A percentile compares a stretch with the other conserved stretches of the same genome.
These are phyloP conservation scores for Microcebus murinus DNA, from an alignment of 2,113 vertebrate species.

Conservation along the genomic window DNA sequence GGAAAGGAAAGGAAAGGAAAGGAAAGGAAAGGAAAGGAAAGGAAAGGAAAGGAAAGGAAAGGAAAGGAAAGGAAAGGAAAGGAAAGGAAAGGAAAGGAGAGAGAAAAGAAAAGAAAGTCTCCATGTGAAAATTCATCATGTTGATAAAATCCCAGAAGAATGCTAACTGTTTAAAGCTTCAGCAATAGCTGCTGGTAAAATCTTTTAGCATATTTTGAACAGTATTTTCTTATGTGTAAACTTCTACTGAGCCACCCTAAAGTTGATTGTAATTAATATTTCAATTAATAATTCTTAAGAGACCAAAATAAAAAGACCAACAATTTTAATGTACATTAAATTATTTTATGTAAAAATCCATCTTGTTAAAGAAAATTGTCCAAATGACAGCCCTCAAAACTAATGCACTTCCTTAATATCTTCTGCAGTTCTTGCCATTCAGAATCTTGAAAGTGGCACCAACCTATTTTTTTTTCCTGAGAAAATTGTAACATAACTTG, in stretches of 20 bases:
- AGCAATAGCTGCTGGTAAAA: slow-evolving; percentile 74
- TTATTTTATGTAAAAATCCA: not conserved
- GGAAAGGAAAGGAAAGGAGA: not conserved
- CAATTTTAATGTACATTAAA: not conserved
- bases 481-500: not conserved
- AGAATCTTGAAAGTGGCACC: not conserved
- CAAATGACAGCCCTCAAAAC: not conserved
- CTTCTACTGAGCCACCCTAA: not conserved
- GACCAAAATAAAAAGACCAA: not conserved
- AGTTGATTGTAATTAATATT: not conserved
- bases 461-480: not conserved
- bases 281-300: slow-evolving; percentile 7
- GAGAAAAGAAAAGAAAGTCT: not conserved
- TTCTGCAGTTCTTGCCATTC: not conserved
- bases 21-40: not conserved
- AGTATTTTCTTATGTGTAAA: not conserved
- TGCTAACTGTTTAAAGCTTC: slow-evolving; percentile 39
- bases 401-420: not conserved
- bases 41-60: not conserved
- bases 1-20: not conserved
- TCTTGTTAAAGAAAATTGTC: not conserved
- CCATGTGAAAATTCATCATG: slow-evolving; percentile 46
- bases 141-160: slow-evolving; percentile 59
- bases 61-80: not conserved
- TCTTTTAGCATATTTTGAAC: slow-evolving; percentile 57